phyloP scores from a whole-genome alignment of 2,113 vertebrate genomes.

The Nanorana parkeri region DNA sequence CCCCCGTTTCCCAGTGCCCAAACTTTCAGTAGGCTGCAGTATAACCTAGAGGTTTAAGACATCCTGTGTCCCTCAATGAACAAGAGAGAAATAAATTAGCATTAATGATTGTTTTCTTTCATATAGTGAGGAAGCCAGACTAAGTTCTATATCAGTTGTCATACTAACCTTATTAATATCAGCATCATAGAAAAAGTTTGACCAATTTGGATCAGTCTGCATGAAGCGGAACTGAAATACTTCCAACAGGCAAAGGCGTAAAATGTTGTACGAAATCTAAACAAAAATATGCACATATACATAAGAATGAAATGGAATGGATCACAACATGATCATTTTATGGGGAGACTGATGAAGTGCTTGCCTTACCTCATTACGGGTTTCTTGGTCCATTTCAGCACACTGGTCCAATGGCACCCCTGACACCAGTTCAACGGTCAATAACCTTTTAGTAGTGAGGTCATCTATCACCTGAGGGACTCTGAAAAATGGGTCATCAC shows the following conservation, averaged over 20 bases:
- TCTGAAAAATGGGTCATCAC: slow-evolving; percentile 75
- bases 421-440: slow-evolving; percentile 82
- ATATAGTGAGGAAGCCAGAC: not conserved
- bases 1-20: no score
- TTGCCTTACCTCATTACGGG: slow-evolving; percentile 78
- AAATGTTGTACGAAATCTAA: slow-evolving; percentile 81
- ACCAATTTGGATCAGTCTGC: slow-evolving; percentile 94
- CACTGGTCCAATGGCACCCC: slow-evolving; percentile 87
- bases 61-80: no score
- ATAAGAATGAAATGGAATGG: no score
- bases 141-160: no score
- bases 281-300: no score
- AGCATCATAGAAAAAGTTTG: slow-evolving; percentile 89
- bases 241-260: slow-evolving; percentile 85
- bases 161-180: slow-evolving; percentile 78
- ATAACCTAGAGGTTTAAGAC: no score
- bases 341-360: not conserved
- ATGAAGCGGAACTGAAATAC: slow-evolving; percentile 93
- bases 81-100: not conserved
- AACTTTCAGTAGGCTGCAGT: no score
- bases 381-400: slow-evolving; percentile 79
- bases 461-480: slow-evolving; percentile 83
- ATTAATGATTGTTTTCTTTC: not conserved
- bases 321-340: no score
- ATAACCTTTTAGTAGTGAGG: slow-evolving; percentile 73